Evolutionary conservation across 2,797 vertebrate species (phyloP).

Genomic region (Tauraco hartlaubi): DNA sequence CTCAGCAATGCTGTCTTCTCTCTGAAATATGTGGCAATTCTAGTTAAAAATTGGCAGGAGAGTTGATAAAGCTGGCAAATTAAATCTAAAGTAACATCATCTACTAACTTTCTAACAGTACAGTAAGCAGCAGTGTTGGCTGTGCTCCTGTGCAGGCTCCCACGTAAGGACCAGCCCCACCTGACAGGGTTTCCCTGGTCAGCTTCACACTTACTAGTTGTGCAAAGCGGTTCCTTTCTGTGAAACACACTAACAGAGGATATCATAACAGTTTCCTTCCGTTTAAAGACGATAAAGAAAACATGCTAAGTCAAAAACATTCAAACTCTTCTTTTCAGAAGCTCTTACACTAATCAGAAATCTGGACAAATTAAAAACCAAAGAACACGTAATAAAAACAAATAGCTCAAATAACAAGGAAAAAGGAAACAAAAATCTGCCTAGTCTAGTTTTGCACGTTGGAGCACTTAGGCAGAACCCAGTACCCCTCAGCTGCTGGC

Average conservation of each 20-base stretch:
- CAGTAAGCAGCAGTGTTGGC: background rate
- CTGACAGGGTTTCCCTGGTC: background rate
- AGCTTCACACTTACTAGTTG: background rate
- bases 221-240: background rate
- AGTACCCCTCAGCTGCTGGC: background rate
- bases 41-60: background rate
- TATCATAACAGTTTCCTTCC: background rate
- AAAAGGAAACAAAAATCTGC: background rate
- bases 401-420: background rate
- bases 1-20: background rate
- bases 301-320: background rate
- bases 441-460: background rate
- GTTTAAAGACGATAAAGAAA: background rate
- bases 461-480: background rate
- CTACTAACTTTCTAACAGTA: background rate
- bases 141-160: background rate
- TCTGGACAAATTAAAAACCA: background rate
- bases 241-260: background rate
- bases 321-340: background rate
- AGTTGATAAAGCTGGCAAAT: background rate
- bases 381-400: background rate
- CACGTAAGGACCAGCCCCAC: background rate
- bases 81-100: background rate
- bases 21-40: background rate
- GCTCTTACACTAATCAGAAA: accelerated